Conservation (phyloP, 2,113 vertebrate genomes). For the Podarcis cretensis region DNA sequence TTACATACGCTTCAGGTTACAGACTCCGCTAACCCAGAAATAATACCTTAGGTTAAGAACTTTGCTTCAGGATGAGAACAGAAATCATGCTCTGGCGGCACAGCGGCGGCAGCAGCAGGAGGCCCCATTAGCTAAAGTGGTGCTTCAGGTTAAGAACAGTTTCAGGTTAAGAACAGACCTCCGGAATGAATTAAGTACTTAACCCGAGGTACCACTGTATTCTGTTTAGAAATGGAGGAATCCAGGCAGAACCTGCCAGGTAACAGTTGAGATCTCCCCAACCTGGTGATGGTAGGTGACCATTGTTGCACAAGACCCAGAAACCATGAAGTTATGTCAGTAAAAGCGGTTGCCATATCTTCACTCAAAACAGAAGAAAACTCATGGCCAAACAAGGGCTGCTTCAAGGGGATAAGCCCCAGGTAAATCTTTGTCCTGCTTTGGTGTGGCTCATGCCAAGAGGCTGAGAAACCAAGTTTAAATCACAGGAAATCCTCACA, state of each 20-base stretch:
- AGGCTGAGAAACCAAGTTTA: constrained; percentile 14
- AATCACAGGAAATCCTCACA: constrained; percentile 4
- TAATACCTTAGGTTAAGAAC: too few relatives aligned
- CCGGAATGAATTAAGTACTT: too few relatives aligned
- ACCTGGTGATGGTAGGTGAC: not conserved
- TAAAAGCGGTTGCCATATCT: not conserved
- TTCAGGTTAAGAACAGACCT: too few relatives aligned
- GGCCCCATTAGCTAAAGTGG: too few relatives aligned
- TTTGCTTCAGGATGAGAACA: too few relatives aligned
- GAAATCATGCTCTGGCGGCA: too few relatives aligned
- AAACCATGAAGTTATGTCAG: not conserved
- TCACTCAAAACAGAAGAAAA: not conserved
- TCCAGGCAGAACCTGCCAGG: not conserved
- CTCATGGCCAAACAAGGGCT: not conserved
- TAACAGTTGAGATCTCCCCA: not conserved
- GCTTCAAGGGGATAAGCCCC: constrained; percentile 1
- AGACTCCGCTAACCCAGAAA: too few relatives aligned
- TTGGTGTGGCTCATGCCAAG: constrained; percentile 1
- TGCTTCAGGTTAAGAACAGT: too few relatives aligned
- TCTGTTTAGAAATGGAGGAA: too few relatives aligned
- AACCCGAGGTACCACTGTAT: not conserved
- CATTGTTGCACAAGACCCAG: not conserved
- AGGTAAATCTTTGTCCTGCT: constrained; percentile 13
- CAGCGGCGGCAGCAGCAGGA: too few relatives aligned
- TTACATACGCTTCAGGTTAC: too few relatives aligned